Conservation (phyloP, 2,888 invertebrate genomes). For the Mimachlamys varia region DNA sequence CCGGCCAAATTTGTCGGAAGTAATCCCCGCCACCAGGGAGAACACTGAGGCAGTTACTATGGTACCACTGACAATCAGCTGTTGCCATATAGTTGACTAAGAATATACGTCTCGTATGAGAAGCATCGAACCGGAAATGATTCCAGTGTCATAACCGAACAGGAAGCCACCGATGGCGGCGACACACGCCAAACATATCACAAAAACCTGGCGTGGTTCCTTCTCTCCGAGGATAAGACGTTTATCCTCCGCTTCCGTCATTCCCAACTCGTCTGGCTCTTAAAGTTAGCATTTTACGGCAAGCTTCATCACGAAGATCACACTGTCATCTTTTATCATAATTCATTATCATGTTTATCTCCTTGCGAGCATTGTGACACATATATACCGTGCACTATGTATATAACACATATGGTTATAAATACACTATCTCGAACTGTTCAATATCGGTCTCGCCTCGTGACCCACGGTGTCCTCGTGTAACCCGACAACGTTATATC, state of each 20-base stretch:
- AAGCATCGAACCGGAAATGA: conserved; percentile 83
- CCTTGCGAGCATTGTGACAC: neutral
- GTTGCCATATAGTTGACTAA: conserved; percentile 82
- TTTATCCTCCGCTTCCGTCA: neutral
- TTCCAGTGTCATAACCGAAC: conserved; percentile 83
- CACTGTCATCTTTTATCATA: neutral
- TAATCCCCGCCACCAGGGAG: conserved; percentile 81
- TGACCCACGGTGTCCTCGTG: neutral
- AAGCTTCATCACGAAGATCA: neutral
- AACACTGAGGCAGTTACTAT: conserved; percentile 82
- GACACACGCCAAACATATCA: conserved; percentile 75
- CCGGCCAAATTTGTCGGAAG: conserved; percentile 82
- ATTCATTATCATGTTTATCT: neutral
- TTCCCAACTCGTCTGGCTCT: neutral
- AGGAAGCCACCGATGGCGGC: conserved; percentile 82
- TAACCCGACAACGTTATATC: neutral
- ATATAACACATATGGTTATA: neutral
- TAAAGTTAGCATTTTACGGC: neutral
- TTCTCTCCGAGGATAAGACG: neutral
- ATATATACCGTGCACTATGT: neutral
- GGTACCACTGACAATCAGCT: conserved; percentile 82
- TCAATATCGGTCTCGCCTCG: neutral
- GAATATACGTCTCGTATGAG: conserved; percentile 79
- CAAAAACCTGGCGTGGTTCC: conserved; percentile 58
- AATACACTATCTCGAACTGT: neutral